Percentiles rank a stretch among this genome's conserved stretches.
Conservation (phyloP, 2,888 invertebrate species). For the Euspilapteryx auroguttella region DNA sequence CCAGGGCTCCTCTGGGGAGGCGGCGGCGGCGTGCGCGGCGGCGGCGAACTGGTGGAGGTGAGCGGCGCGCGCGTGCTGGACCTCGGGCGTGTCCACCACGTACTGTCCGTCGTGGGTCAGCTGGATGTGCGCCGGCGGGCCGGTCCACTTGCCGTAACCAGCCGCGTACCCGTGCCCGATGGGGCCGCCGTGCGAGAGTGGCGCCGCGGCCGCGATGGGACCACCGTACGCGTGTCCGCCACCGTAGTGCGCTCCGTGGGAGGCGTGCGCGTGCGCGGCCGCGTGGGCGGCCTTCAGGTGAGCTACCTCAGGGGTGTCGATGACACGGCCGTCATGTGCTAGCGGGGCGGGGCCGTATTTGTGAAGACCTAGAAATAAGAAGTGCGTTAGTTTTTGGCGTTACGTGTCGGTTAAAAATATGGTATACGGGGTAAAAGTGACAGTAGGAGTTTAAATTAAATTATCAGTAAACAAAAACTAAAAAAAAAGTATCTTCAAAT, state of each 20-base stretch:
- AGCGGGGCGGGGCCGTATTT: constrained; percentile 56
- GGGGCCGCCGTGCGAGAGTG: constrained; percentile 13
- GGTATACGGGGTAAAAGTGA: too few species aligned
- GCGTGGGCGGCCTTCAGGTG: constrained; percentile 60
- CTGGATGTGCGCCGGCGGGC: constrained; percentile 50
- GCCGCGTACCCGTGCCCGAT: constrained; percentile 23
- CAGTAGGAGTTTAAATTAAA: too few species aligned
- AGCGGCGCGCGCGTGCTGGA: constrained; percentile 47
- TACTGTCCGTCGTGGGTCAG: constrained; percentile 53
- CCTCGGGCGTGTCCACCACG: constrained; percentile 53
- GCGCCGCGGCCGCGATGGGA: constrained; percentile 17
- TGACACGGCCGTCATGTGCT: constrained; percentile 49
- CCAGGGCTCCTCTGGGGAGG: constrained; percentile 48
- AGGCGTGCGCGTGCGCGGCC: constrained; percentile 39
- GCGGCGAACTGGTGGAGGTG: constrained; percentile 42
- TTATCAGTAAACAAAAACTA: too few species aligned
- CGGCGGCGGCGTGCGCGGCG: constrained; percentile 46
- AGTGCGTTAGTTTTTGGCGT: too few species aligned
- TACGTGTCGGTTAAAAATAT: too few species aligned
- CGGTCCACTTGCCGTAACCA: constrained; percentile 50
- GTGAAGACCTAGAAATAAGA: constrained; percentile 26
- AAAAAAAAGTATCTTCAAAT: too few species aligned
- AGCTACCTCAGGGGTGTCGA: constrained; percentile 59
- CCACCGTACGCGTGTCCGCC: constrained; percentile 12
- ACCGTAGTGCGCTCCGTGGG: constrained; percentile 14